phyloP scores from a whole-genome alignment of 2,888 invertebrate genomes.

The Sinohyriopsis cumingii region DNA sequence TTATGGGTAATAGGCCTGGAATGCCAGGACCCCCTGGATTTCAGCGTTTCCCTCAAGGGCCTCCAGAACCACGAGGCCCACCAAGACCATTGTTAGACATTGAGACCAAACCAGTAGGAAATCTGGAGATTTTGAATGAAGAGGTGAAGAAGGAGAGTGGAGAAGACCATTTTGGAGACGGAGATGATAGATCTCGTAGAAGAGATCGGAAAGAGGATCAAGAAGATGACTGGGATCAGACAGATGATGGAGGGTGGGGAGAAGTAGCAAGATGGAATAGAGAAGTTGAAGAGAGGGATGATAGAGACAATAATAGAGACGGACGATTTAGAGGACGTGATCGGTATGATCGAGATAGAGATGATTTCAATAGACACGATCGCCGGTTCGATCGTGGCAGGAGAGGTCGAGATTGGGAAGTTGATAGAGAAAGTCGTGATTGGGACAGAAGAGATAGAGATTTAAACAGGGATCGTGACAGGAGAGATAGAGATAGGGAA shows the following conservation, averaged over 20 bases:
- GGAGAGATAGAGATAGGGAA: constrained; percentile 9
- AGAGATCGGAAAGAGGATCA: constrained; percentile 28
- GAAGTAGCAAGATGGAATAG: constrained; percentile 10
- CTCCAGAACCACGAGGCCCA: constrained; percentile 23
- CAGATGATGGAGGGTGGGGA: constrained; percentile 13
- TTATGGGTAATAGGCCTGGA: constrained; percentile 26
- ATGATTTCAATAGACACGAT: constrained; percentile 10
- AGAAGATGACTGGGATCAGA: constrained; percentile 35
- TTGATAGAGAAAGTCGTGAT: constrained; percentile 8
- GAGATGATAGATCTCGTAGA: constrained; percentile 20
- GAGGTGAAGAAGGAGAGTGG: constrained; percentile 5
- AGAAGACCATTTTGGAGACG: constrained; percentile 10
- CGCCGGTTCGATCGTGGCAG: constrained; percentile 8
- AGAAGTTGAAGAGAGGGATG: constrained; percentile 9
- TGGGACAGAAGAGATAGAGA: constrained; percentile 5
- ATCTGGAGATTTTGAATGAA: constrained; percentile 15
- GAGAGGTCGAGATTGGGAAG: constrained; percentile 7
- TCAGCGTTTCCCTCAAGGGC: constrained; percentile 26
- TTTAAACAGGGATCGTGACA: constrained; percentile 16
- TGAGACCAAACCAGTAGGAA: constrained; percentile 26
- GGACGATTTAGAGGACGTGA: not conserved
- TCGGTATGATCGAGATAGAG: constrained; percentile 12
- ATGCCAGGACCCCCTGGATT: constrained; percentile 28
- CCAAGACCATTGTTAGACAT: constrained; percentile 32
- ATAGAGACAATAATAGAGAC: constrained; percentile 13